phyloP scores from a whole-genome alignment of 1,140 invertebrate genomes.

The Saxidomus purpurata region DNA sequence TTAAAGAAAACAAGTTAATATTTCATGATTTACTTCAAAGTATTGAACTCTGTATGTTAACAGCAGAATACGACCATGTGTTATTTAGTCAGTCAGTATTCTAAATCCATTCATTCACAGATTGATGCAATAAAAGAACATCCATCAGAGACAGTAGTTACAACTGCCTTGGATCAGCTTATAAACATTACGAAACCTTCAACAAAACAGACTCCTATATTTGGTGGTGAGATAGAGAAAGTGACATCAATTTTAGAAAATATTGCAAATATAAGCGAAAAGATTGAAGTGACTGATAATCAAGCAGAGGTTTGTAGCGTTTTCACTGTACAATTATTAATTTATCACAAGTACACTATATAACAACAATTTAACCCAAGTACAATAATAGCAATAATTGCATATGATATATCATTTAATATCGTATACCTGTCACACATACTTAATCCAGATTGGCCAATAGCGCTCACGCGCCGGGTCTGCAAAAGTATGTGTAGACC shows the following conservation, averaged over 20 bases:
- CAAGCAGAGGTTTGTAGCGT: conserved; percentile 34
- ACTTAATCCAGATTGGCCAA: too few relatives aligned
- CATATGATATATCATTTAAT: too few relatives aligned
- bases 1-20: too few relatives aligned
- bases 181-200: background rate
- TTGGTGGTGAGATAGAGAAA: conserved; percentile 30
- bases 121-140: conserved; percentile 35
- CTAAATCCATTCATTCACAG: too few relatives aligned
- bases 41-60: too few relatives aligned
- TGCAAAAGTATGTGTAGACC: too few relatives aligned
- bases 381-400: background rate
- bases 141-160: background rate
- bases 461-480: too few relatives aligned
- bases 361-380: background rate
- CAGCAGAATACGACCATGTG: too few relatives aligned
- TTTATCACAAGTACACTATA: background rate
- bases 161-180: background rate
- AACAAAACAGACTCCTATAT: background rate
- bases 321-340: background rate
- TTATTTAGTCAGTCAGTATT: too few relatives aligned
- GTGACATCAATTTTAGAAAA: conserved; percentile 32
- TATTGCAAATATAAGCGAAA: conserved; percentile 16
- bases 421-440: too few relatives aligned
- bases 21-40: too few relatives aligned
- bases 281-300: background rate